Conservation (phyloP, 2,797 vertebrate species). For the Ataeniobius toweri region DNA sequence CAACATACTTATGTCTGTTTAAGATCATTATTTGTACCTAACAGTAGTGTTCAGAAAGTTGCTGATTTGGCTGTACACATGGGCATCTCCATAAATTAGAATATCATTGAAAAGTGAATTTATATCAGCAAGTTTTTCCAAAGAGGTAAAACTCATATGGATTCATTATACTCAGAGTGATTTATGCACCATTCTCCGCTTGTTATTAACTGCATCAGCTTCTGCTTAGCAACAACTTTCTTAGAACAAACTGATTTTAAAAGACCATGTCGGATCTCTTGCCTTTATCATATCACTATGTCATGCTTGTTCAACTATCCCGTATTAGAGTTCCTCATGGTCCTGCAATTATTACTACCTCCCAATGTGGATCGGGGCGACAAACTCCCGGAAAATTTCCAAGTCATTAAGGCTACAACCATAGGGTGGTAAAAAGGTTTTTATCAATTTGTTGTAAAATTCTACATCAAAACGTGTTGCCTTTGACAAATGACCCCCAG, state of each 20-base stretch:
- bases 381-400: too few species aligned
- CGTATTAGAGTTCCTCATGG: not conserved
- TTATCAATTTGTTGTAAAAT: not conserved
- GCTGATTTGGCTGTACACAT: too few species aligned
- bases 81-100: too few species aligned
- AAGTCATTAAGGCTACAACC: not conserved
- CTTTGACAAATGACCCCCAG: not conserved
- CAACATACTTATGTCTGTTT: too few species aligned
- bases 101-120: too few species aligned
- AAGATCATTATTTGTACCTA: too few species aligned
- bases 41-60: too few species aligned
- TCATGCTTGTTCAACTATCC: not conserved
- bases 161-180: too few species aligned
- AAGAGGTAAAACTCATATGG: too few species aligned
- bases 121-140: too few species aligned
- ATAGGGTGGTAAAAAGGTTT: not conserved
- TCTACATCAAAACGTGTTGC: not conserved
- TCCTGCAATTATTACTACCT: not conserved
- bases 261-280: not conserved
- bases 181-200: not conserved
- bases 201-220: not conserved
- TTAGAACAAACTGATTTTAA: not conserved
- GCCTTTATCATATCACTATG: not conserved
- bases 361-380: not conserved
- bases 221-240: not conserved